Evolutionary conservation across 2,113 vertebrate genomes (phyloP).

Genomic region (Terrapene triunguis): DNA sequence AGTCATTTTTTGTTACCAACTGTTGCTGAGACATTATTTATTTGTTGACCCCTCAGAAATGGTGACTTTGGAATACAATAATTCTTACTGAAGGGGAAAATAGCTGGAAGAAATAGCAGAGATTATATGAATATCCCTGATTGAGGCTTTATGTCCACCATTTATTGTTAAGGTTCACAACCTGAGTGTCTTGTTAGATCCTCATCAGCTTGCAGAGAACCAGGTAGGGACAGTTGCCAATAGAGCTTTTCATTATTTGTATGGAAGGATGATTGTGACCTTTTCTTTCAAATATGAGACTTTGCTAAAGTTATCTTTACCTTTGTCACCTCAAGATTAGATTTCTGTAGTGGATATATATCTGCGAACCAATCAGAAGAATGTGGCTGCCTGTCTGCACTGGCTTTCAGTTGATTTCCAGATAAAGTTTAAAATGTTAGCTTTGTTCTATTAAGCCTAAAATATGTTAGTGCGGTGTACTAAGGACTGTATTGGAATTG

Average conservation of each 20-base stretch:
- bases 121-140: background rate
- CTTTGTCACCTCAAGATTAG: background rate
- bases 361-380: background rate
- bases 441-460: background rate
- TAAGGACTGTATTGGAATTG: background rate
- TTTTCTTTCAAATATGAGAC: background rate
- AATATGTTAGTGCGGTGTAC: background rate
- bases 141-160: background rate
- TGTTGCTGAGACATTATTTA: background rate
- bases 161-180: background rate
- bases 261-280: too few relatives aligned
- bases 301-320: background rate
- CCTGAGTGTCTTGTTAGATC: background rate
- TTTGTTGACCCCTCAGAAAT: background rate
- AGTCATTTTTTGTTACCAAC: background rate
- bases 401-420: background rate
- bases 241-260: background rate
- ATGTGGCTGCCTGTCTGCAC: background rate
- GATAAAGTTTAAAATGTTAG: background rate
- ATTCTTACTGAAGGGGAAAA: background rate
- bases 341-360: background rate
- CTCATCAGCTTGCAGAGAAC: background rate
- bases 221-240: background rate
- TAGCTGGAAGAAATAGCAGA: background rate
- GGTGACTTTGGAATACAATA: background rate